phyloP scores from a whole-genome alignment of 2,797 vertebrate genomes.

The Lithobates sylvaticus region DNA sequence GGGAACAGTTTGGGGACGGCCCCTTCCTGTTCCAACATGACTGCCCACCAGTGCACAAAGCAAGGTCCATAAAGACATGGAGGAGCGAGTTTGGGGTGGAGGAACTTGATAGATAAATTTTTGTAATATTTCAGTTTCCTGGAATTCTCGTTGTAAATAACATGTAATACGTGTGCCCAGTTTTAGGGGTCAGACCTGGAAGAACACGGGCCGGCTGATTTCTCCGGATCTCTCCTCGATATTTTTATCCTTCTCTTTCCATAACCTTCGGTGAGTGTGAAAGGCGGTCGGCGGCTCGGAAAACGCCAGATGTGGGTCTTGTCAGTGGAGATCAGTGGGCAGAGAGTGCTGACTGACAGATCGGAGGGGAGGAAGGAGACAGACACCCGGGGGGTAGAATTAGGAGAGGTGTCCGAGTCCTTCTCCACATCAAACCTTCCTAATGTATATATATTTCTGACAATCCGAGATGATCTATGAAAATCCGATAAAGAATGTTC shows the following conservation, averaged over 20 bases:
- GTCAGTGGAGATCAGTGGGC: slow-evolving; percentile 62
- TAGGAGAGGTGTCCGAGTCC: slow-evolving; percentile 61
- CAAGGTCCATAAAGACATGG: no score
- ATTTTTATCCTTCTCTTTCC: not conserved
- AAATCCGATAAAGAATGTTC: no score
- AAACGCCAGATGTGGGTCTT: not conserved
- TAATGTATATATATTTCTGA: slow-evolving; percentile 2
- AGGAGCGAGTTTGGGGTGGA: no score
- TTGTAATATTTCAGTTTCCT: no score
- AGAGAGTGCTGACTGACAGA: slow-evolving; percentile 62
- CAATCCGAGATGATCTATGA: not conserved
- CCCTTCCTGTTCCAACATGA: no score
- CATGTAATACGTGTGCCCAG: no score
- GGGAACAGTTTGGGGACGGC: no score
- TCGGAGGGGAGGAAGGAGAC: slow-evolving; percentile 61
- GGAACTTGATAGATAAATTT: no score
- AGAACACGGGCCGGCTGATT: no score
- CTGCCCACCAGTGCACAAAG: no score
- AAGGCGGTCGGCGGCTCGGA: not conserved
- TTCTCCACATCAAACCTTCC: slow-evolving; percentile 35
- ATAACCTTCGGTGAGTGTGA: not conserved
- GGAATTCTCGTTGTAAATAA: no score
- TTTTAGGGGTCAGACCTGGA: no score
- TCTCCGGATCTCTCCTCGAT: not conserved
- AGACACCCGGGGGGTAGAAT: slow-evolving; percentile 54